A percentile compares a stretch with the other conserved stretches of the same genome.
These are phyloP conservation scores for Hycleus cichorii DNA, from an alignment of 1,140 invertebrate genomes.

Conservation along the genomic window DNA sequence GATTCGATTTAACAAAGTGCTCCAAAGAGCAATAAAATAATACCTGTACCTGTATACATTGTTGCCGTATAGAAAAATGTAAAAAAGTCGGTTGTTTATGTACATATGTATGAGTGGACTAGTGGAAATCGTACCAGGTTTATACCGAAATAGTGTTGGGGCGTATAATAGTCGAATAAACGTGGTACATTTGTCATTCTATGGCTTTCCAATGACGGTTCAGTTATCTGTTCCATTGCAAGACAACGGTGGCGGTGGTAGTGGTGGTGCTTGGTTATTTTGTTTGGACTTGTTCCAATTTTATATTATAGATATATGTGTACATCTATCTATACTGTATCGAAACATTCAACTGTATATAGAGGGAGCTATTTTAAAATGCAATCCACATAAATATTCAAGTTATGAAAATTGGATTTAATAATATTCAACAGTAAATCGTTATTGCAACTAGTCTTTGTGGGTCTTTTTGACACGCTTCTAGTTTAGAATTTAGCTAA, in stretches of 20 bases:
- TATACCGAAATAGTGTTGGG: slow-evolving; percentile 10
- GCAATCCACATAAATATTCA: slow-evolving; percentile 27
- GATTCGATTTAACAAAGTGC: no score
- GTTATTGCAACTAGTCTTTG: no score
- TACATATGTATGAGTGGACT: no score
- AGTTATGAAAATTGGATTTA: slow-evolving; percentile 23
- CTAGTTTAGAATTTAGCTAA: no score
- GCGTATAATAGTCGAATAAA: slow-evolving; percentile 20
- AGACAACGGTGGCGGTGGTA: slow-evolving; percentile 15
- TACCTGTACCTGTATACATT: no score
- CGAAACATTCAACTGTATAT: slow-evolving; percentile 27
- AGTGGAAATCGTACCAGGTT: neutral
- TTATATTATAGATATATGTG: neutral
- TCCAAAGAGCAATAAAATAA: no score
- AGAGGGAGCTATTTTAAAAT: slow-evolving; percentile 19
- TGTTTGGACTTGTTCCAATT: slow-evolving; percentile 34
- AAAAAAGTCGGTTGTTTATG: no score
- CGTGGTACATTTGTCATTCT: slow-evolving; percentile 32
- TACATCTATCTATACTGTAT: slow-evolving; percentile 20
- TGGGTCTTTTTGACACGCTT: no score
- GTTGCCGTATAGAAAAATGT: no score
- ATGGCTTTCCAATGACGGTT: slow-evolving; percentile 31
- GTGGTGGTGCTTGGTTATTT: slow-evolving; percentile 15
- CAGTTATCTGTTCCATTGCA: slow-evolving; percentile 26
- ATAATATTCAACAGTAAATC: slow-evolving; percentile 16